Evolutionary conservation across 64 coral and sea anemone species (phyloP).

Genomic region (Montipora foliosa): DNA sequence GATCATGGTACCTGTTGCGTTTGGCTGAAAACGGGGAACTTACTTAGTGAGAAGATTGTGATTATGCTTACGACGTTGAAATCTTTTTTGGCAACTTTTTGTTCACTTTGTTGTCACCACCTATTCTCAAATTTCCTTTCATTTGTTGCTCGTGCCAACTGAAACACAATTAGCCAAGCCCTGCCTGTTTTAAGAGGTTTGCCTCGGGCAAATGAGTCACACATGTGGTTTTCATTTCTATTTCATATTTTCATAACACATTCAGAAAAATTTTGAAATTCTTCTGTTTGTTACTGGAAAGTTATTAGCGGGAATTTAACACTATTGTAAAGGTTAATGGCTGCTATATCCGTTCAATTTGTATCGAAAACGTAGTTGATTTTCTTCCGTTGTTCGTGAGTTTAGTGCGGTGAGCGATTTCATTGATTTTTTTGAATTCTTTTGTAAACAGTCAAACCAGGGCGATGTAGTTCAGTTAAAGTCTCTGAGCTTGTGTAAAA

Average conservation of each 20-base stretch:
- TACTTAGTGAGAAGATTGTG: too few relatives aligned
- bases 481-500: not conserved
- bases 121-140: not conserved
- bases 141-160: not conserved
- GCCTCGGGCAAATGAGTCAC: not conserved
- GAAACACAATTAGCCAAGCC: not conserved
- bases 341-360: not conserved
- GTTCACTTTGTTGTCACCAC: not conserved
- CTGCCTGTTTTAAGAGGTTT: not conserved
- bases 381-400: not conserved
- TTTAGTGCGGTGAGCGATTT: not conserved
- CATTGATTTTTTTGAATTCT: not conserved
- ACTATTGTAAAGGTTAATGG: constrained; percentile 27
- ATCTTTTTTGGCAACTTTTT: constrained; percentile 23
- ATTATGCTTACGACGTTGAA: too few relatives aligned
- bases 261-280: constrained; percentile 16
- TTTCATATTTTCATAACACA: constrained; percentile 27
- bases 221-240: constrained; percentile 35
- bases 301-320: constrained; percentile 48
- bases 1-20: too few relatives aligned
- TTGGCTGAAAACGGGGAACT: too few relatives aligned
- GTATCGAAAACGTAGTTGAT: not conserved
- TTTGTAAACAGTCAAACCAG: not conserved
- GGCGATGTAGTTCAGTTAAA: not conserved
- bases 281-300: constrained; percentile 27